Conservation (phyloP, 2,113 vertebrate genomes). For the Tor tambroides region DNA sequence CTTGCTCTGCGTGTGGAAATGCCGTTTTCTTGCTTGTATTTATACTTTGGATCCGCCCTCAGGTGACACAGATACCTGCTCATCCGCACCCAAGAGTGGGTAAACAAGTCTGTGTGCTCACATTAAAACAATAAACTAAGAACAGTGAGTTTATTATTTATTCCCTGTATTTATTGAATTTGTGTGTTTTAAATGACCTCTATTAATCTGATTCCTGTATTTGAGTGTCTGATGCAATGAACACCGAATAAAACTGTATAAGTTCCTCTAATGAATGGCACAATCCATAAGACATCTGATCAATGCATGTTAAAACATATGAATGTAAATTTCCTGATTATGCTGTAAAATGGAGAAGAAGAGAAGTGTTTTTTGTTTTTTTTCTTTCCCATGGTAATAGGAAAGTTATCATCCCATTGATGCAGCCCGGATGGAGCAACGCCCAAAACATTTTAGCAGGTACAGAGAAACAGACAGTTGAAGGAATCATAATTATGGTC, state of each 20-base stretch:
- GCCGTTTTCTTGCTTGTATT: conserved; percentile 6
- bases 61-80: conserved; percentile 11
- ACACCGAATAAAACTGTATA: not conserved
- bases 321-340: not conserved
- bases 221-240: not conserved
- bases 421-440: not conserved
- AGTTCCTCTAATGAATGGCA: not conserved
- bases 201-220: not conserved
- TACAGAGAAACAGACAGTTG: conserved; percentile 9
- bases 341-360: not conserved
- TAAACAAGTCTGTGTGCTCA: conserved; percentile 20
- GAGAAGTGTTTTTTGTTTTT: no score
- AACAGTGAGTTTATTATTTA: not conserved
- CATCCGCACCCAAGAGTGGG: conserved; percentile 24
- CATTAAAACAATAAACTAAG: not conserved
- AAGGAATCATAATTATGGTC: conserved; percentile 25
- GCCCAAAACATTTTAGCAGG: conserved; percentile 18
- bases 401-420: not conserved
- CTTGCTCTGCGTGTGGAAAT: not conserved
- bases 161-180: not conserved
- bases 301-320: not conserved
- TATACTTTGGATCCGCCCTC: conserved; percentile 34
- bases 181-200: not conserved
- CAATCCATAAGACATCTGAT: not conserved
- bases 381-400: not conserved